Evolutionary conservation across 2,888 invertebrate genomes (phyloP).

Genomic region (Latrodectus elegans): DNA sequence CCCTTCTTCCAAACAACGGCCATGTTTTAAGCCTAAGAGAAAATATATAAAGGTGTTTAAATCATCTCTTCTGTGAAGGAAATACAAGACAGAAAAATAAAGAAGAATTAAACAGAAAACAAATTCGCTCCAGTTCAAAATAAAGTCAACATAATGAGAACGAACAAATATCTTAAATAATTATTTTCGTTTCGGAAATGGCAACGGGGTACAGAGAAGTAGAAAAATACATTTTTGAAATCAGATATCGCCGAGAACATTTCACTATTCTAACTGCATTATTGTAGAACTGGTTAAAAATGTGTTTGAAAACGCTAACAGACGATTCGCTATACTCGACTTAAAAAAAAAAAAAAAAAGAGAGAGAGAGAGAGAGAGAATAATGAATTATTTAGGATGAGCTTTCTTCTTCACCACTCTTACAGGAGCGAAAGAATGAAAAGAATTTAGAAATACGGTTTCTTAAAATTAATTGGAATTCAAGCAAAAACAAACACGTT

Average conservation of each 20-base stretch:
- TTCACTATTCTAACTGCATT: background rate
- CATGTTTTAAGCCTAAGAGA: background rate
- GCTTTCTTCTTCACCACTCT: background rate
- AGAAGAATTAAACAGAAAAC: conserved; percentile 16
- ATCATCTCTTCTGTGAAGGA: background rate
- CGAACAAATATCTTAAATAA: conserved; percentile 52
- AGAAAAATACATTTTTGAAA: background rate
- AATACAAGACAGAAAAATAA: background rate
- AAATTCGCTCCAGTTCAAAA: conserved; percentile 18
- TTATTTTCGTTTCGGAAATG: conserved; percentile 25
- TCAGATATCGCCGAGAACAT: background rate
- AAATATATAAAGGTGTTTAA: background rate
- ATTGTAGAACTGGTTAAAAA: conserved; percentile 1
- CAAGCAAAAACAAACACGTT: conserved; percentile 46
- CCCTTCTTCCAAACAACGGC: too few relatives aligned
- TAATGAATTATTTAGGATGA: conserved; percentile 66
- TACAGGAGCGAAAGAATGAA: conserved; percentile 22
- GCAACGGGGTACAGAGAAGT: background rate
- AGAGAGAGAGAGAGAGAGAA: too few relatives aligned
- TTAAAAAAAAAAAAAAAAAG: too few relatives aligned
- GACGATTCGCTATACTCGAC: background rate
- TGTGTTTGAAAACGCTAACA: conserved; percentile 32
- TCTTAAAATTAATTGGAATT: conserved; percentile 56
- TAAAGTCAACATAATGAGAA: conserved; percentile 39
- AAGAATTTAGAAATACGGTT: conserved; percentile 32